phyloP scores from a whole-genome alignment of 2,797 vertebrate species.

The Ispidina lecontei region DNA sequence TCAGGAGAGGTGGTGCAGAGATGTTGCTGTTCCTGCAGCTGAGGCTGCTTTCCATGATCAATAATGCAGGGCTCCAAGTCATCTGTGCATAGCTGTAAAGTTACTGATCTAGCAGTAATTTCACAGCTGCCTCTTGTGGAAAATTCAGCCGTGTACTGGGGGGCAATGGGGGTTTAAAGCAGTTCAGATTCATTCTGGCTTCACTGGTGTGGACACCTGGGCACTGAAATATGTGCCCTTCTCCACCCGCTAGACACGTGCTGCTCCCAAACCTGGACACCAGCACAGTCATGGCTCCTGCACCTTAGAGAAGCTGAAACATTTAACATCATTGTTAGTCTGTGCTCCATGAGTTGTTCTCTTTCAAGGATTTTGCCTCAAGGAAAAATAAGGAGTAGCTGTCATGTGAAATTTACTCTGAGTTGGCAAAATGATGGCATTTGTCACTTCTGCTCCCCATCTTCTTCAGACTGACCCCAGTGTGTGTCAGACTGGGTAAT shows the following conservation, averaged over 20 bases:
- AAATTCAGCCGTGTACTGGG: not conserved
- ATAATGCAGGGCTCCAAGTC: not conserved
- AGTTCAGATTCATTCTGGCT: not conserved
- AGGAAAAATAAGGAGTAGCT: conserved; percentile 29
- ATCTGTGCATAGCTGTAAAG: not conserved
- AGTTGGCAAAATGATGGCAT: conserved; percentile 38
- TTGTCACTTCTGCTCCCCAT: conserved; percentile 52
- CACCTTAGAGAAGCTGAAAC: not conserved
- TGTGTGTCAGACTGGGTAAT: conserved; percentile 1
- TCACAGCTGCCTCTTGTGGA: not conserved
- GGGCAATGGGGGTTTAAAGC: not conserved
- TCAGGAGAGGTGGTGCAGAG: not conserved
- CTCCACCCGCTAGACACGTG: not conserved
- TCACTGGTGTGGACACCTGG: not conserved
- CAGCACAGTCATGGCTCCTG: not conserved
- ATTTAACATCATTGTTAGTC: conserved; percentile 11
- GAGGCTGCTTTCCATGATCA: not conserved
- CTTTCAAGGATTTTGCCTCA: not conserved
- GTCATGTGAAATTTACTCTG: conserved; percentile 60
- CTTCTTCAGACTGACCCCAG: conserved; percentile 6
- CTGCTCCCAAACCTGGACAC: not conserved
- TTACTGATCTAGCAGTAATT: conserved; percentile 34
- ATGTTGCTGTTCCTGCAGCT: not conserved
- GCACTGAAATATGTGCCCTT: not conserved
- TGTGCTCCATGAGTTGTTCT: not conserved